A percentile compares a stretch with the other conserved stretches of the same genome.
These are phyloP conservation scores for Dinomys branickii DNA, from an alignment of 2,113 vertebrate genomes.

Conservation along the genomic window DNA sequence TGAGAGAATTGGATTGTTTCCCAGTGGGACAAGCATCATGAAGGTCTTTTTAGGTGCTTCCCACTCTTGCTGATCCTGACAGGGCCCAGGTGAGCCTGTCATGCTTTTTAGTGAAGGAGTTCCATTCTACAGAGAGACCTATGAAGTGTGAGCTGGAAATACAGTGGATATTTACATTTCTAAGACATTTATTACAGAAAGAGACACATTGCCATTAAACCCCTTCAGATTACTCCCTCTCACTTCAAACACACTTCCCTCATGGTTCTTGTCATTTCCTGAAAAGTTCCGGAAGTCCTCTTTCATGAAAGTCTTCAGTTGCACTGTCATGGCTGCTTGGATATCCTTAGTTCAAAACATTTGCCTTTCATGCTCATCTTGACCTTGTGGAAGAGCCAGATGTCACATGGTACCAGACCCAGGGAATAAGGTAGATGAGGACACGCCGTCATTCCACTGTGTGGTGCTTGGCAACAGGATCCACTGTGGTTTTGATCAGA, in stretches of 20 bases:
- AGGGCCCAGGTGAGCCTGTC: neutral
- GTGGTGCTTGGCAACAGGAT: neutral
- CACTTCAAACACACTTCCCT: neutral
- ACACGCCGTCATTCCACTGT: neutral
- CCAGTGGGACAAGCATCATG: neutral
- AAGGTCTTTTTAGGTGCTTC: neutral
- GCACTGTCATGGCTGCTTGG: neutral
- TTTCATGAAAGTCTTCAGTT: neutral
- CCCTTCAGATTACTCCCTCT: neutral
- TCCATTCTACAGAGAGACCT: neutral
- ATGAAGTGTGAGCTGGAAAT: neutral
- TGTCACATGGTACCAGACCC: neutral
- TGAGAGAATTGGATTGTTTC: neutral
- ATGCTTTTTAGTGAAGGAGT: neutral
- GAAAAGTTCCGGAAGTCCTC: neutral
- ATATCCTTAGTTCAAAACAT: neutral
- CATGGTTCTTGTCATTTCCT: neutral
- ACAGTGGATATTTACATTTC: neutral
- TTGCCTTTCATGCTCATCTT: neutral
- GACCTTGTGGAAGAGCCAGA: neutral
- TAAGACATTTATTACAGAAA: neutral
- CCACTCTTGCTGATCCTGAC: neutral
- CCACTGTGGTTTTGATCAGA: neutral
- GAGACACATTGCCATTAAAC: neutral
- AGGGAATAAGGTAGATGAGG: neutral